These are phyloP conservation scores for Tineola bisselliella DNA, from an alignment of 2,888 invertebrate genomes.

Conservation along the genomic window DNA sequence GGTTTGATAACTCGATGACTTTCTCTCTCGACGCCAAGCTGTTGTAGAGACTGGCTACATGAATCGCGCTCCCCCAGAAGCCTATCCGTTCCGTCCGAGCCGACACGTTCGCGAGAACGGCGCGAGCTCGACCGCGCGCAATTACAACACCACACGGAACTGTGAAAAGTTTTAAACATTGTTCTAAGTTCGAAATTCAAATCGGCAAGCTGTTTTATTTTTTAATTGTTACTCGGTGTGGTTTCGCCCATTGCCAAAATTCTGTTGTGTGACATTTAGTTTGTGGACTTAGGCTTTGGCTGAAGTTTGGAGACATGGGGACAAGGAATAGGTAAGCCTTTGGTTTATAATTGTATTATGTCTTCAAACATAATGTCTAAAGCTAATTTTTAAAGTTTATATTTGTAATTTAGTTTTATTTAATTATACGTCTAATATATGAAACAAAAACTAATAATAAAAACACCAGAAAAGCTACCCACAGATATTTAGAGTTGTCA, in stretches of 20 bases:
- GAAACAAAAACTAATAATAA: too few species aligned
- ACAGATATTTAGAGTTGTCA: too few species aligned
- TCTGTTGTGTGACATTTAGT: slow-evolving; percentile 7
- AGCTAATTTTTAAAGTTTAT: too few species aligned
- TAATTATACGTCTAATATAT: too few species aligned
- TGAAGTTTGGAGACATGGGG: slow-evolving; percentile 10
- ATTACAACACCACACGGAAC: background rate
- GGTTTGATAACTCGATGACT: slow-evolving; percentile 62
- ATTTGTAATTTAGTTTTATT: too few species aligned
- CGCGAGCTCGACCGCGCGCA: slow-evolving; percentile 31
- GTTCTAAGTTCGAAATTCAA: background rate
- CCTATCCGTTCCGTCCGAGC: background rate
- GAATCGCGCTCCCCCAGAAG: slow-evolving; percentile 6
- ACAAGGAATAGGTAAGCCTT: background rate
- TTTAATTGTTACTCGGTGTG: background rate
- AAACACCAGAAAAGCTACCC: too few species aligned
- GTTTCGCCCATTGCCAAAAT: background rate
- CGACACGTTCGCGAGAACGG: slow-evolving; percentile 43
- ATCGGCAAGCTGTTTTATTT: background rate
- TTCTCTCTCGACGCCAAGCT: slow-evolving; percentile 41
- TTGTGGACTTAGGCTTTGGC: background rate
- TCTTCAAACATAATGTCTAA: too few species aligned
- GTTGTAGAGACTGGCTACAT: background rate
- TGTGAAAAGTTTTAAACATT: background rate
- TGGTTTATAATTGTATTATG: too few species aligned